A percentile compares a stretch with the other conserved stretches of the same genome.
These are phyloP conservation scores for Drosophila subobscura DNA, from an alignment of 1,140 invertebrate species.

Conservation along the genomic window DNA sequence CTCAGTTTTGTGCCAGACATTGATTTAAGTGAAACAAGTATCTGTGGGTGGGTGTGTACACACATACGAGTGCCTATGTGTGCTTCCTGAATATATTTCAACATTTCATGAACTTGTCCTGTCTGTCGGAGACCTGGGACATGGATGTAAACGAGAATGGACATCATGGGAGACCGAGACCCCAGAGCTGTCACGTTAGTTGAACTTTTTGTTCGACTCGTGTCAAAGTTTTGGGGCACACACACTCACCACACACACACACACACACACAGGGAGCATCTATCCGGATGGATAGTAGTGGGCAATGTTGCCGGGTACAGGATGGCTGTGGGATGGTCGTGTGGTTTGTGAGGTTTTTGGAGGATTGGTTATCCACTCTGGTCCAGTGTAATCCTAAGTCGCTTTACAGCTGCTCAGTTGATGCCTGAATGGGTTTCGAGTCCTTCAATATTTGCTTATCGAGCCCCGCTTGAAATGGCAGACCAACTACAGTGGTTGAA, in stretches of 20 bases:
- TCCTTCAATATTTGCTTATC: constrained; percentile 69
- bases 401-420: constrained; percentile 36
- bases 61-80: not conserved
- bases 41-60: not conserved
- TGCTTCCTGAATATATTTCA: constrained; percentile 40
- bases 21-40: constrained; percentile 31
- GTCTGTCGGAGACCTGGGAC: constrained; percentile 7
- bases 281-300: not conserved
- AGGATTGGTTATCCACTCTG: not conserved
- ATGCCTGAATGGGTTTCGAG: constrained; percentile 34
- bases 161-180: constrained; percentile 13
- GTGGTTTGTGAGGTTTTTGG: constrained; percentile 30
- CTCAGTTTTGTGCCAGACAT: not conserved
- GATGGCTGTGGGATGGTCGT: no score
- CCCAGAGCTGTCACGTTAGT: constrained; percentile 31
- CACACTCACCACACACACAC: no score
- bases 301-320: not conserved
- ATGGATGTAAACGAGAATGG: constrained; percentile 9
- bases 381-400: constrained; percentile 12
- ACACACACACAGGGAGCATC: no score
- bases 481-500: constrained; percentile 9
- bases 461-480: constrained; percentile 55
- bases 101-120: constrained; percentile 62
- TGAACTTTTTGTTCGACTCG: constrained; percentile 36
- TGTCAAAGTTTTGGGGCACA: constrained; percentile 19